phyloP scores from a whole-genome alignment of 2,113 vertebrate genomes.

The Phaethon lepturus region DNA sequence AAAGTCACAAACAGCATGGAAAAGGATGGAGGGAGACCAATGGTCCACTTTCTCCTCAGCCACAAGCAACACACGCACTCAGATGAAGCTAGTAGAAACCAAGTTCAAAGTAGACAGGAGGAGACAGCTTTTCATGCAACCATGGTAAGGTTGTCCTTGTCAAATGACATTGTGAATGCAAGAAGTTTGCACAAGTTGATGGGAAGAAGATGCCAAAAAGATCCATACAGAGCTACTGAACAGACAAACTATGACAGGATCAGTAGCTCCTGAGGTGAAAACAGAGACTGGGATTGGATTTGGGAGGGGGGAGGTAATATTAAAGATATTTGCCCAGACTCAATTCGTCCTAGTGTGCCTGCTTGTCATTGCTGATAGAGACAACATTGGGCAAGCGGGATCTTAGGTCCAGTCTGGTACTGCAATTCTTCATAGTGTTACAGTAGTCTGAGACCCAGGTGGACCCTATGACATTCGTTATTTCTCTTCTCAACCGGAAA shows the following conservation, averaged over 20 bases:
- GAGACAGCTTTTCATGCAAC: not conserved
- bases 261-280: not conserved
- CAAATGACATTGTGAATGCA: fast-evolving
- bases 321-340: not conserved
- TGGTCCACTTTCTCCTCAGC: not conserved
- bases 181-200: not conserved
- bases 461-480: not conserved
- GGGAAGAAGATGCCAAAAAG: not conserved
- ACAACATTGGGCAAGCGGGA: fast-evolving
- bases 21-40: not conserved
- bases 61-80: not conserved
- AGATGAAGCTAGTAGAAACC: not conserved
- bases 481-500: not conserved
- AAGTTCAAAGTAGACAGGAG: not conserved
- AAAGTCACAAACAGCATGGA: not conserved
- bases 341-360: not conserved
- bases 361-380: not conserved
- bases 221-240: not conserved
- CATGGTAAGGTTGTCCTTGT: not conserved
- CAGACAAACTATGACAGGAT: not conserved
- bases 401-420: not conserved
- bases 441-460: fast-evolving
- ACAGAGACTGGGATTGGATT: not conserved
- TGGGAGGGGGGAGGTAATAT: fast-evolving
- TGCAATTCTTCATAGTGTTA: fast-evolving